phyloP scores from a whole-genome alignment of 2,797 vertebrate species.

The Tokudaia muenninki region DNA sequence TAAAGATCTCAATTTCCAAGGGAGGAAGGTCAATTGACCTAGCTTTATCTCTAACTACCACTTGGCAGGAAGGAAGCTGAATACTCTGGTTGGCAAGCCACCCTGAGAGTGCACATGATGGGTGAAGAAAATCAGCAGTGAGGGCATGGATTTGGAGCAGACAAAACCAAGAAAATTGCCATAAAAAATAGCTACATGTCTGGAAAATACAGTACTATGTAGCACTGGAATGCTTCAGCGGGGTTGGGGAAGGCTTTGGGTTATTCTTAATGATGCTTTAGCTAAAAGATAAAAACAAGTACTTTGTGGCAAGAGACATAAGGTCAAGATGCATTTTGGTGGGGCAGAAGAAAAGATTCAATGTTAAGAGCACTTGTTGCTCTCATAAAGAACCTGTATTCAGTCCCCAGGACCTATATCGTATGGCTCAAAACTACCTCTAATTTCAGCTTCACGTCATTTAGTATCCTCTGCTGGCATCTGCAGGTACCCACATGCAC shows the following conservation, averaged over 20 bases:
- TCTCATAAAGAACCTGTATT: neutral
- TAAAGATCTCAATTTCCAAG: constrained; percentile 49
- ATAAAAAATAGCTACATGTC: neutral
- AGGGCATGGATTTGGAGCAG: neutral
- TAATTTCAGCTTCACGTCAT: neutral
- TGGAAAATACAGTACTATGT: neutral
- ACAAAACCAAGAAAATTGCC: neutral
- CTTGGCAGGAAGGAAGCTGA: neutral
- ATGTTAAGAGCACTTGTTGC: neutral
- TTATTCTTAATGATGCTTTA: neutral
- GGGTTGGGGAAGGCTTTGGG: neutral
- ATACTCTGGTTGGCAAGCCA: neutral
- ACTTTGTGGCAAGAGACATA: neutral
- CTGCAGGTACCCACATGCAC: neutral
- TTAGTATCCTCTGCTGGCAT: neutral
- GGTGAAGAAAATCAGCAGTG: constrained; percentile 15
- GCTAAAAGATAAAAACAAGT: neutral
- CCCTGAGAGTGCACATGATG: neutral
- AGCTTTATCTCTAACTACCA: constrained; percentile 50
- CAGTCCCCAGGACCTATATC: neutral
- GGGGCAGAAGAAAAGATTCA: neutral
- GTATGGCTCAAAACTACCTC: neutral
- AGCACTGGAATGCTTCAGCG: neutral
- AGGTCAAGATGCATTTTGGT: neutral
- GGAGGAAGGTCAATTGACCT: constrained; percentile 23